Base-by-base conservation (phyloP, 1,140 invertebrate genomes). In the Caenorhabditis inopinata region DNA sequence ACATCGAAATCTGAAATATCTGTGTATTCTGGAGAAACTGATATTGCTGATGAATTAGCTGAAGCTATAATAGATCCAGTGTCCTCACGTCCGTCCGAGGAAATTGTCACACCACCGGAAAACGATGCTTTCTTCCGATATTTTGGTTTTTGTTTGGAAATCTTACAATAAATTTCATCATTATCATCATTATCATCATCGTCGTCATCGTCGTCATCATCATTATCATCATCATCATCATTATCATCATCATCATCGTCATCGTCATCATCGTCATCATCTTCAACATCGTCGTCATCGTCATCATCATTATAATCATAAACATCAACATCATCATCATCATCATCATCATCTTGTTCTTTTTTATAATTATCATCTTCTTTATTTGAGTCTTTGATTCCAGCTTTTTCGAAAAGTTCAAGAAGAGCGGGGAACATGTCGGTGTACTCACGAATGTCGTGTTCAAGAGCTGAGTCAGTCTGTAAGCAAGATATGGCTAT, bases 351-450 rank as follows among this genome's bases (percentile, higher is more conserved):
- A n/a, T n/a, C n/a, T n/a, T n/a, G n/a, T n/a, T n/a, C n/a, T n/a
- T n/a, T n/a, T n/a, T n/a, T n/a, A n/a, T 42, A 5, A 7, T 5
- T 5, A 42, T 5, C 58, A 68, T 68, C 58, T 5, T 38, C 32
- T 6, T 68, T 18, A 4, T 42, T 9, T 18, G 2, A 9, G 16
- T 68, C 58, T 21, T 18, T 35, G 58, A 68, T 68, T 68, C 58
- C 58, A 68, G 58, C 58, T 38, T 68, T 68, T 38, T 68, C 58
- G 58, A 68, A 42, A 38, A 68, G 32, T 12, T 38, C 58, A 29
- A 68, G n/a, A 68, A 68, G 29, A 18, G n/a, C 12, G 1, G 58
- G 58, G 25, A 68, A 68, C 58, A 68, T 68, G 14, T 68, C 58
- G 12, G 38, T 32, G n/a, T n/a, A 68, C n/a, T 68, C 58, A n/a